phyloP scores from a whole-genome alignment of 2,888 invertebrate genomes.

The Lymantria monacha region DNA sequence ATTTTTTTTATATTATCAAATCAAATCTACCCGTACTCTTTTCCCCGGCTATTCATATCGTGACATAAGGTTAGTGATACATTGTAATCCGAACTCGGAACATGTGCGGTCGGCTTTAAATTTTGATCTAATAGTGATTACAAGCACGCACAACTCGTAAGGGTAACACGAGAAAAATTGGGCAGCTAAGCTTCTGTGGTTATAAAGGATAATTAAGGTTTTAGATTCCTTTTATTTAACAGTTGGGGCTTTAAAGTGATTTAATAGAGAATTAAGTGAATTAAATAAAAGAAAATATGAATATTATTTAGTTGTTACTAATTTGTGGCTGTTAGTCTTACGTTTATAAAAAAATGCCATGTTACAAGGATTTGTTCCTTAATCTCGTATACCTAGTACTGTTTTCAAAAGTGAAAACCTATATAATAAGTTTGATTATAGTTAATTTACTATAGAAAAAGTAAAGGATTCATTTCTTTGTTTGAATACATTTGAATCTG shows the following conservation, averaged over 20 bases:
- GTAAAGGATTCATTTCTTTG: too few relatives aligned
- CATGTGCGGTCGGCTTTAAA: slow-evolving; percentile 76
- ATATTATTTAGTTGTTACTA: too few relatives aligned
- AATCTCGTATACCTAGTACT: too few relatives aligned
- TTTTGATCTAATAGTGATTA: slow-evolving; percentile 77
- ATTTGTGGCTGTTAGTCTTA: too few relatives aligned
- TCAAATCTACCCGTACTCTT: not conserved
- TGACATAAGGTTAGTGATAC: slow-evolving; percentile 44
- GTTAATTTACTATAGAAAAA: too few relatives aligned
- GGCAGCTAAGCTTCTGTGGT: slow-evolving; percentile 30
- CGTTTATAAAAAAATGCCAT: too few relatives aligned
- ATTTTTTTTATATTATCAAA: not conserved
- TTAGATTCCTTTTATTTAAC: slow-evolving; percentile 3
- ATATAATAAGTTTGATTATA: too few relatives aligned
- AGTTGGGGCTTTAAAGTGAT: not conserved
- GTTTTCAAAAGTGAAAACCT: too few relatives aligned
- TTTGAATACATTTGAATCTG: too few relatives aligned
- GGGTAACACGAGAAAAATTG: slow-evolving; percentile 34
- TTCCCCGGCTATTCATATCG: slow-evolving; percentile 9
- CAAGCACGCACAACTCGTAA: slow-evolving; percentile 52
- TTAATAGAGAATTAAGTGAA: too few relatives aligned
- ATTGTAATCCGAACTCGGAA: slow-evolving; percentile 63
- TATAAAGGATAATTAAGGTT: slow-evolving; percentile 18
- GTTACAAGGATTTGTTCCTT: too few relatives aligned
- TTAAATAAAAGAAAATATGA: too few relatives aligned